These are phyloP conservation scores for Electrophaes corylata DNA, from an alignment of 2,888 invertebrate species.

Conservation along the genomic window DNA sequence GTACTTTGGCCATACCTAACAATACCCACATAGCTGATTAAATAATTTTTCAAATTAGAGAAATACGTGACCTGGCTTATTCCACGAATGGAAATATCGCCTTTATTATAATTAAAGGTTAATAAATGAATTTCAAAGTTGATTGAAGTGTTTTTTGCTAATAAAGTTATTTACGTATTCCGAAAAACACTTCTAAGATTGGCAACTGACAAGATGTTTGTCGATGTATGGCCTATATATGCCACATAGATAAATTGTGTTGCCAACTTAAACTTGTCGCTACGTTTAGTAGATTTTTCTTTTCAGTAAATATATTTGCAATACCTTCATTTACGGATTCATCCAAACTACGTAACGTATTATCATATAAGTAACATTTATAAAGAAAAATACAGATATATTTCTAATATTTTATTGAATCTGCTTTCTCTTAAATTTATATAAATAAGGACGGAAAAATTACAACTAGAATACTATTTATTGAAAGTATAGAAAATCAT, in stretches of 20 bases:
- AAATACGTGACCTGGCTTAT: slow-evolving; percentile 40
- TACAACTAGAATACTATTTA: neutral
- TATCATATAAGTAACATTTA: too few species aligned
- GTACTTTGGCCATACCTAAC: slow-evolving; percentile 16
- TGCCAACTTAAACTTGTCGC: too few species aligned
- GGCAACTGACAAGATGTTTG: too few species aligned
- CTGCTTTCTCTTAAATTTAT: slow-evolving; percentile 5
- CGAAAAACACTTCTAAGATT: too few species aligned
- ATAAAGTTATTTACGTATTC: neutral
- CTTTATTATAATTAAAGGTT: slow-evolving; percentile 12
- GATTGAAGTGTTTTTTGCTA: slow-evolving; percentile 8
- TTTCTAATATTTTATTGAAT: slow-evolving; percentile 15
- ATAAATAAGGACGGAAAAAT: slow-evolving; percentile 17
- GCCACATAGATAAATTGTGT: too few species aligned
- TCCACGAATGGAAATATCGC: slow-evolving; percentile 37
- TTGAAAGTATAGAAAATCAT: slow-evolving; percentile 8
- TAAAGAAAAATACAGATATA: neutral
- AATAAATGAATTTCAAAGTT: slow-evolving; percentile 28
- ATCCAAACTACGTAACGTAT: too few species aligned
- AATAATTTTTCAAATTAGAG: slow-evolving; percentile 47
- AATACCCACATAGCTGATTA: slow-evolving; percentile 35
- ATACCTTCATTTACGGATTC: too few species aligned
- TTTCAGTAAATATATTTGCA: too few species aligned
- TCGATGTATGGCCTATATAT: too few species aligned
- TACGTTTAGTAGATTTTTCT: too few species aligned